Evolutionary conservation across 2,113 vertebrate genomes (phyloP), one percentile per base, ranked within the genome.

Genomic region (Amphilophus citrinellus): DNA sequence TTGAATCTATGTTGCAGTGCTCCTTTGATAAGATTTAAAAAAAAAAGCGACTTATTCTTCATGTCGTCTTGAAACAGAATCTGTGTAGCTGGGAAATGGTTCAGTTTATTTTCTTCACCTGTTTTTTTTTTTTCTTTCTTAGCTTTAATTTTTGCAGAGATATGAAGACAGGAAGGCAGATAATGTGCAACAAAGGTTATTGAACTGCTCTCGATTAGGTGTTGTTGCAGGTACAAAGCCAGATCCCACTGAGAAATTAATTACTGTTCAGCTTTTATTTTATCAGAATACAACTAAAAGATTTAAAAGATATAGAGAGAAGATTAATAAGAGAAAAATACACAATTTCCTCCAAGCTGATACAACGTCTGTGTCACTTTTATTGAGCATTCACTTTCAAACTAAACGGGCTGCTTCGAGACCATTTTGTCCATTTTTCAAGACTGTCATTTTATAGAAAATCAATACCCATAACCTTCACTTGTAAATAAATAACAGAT

Each of bases 201-300:
- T 81, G 84, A 89, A 62, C 66, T 39, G 58, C 62, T 56, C 61
- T 79, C 20, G 11, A 57, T 84, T 86, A 18, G 53, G 50, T 68
- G 59, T 76, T 78, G 62, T 82, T 88, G 2, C 76, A 76, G 65
- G 77, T 83, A 85, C 62, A 84, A 88, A 86, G 77, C 30, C 71
- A 24, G 39, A 79, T 79, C 61, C 84, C 58, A 1, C 50, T 18
- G 80, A 89, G 84, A 79, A 87, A 86, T 86, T 66, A 73, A 88
- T 91, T 91, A 75, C 80, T 87, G 76, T 89, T 84, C 75, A 30
- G 68, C 75, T 79, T 91, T 91, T 83, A 84, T 87, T 87, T 88
- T 73, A 78, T 87, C 87, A 68, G n/a, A 53, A 78, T 78, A 84
- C 86, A 85, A 79, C 82, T 59, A 87, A 80, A 85, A 82, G 61